phyloP scores from a whole-genome alignment of 2,888 invertebrate species.

The Deilephila porcellus region DNA sequence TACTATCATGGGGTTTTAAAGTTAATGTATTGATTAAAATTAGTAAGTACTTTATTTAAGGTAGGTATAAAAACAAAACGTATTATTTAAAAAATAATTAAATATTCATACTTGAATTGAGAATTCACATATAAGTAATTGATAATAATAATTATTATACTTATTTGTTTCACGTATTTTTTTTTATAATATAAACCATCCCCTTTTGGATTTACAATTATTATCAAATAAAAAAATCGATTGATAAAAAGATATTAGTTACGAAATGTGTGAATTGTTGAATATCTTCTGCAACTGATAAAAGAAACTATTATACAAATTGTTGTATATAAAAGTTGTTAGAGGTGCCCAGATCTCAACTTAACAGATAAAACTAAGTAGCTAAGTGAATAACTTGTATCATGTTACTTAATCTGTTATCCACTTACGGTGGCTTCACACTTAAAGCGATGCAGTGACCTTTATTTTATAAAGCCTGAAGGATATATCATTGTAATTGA shows the following conservation, averaged over 20 bases:
- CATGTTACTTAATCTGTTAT: slow-evolving; percentile 41
- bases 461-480: neutral
- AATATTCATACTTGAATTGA: too few species aligned
- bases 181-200: too few species aligned
- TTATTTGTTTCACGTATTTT: too few species aligned
- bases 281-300: neutral
- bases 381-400: slow-evolving; percentile 36
- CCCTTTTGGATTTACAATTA: neutral
- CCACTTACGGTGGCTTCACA: slow-evolving; percentile 12
- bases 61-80: too few species aligned
- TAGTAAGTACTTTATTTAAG: too few species aligned
- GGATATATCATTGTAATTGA: neutral
- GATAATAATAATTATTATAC: too few species aligned
- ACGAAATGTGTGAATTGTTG: neutral
- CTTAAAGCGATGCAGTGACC: slow-evolving; percentile 24
- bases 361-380: slow-evolving; percentile 43
- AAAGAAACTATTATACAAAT: slow-evolving; percentile 36
- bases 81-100: neutral
- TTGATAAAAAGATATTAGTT: neutral
- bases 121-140: too few species aligned
- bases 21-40: neutral
- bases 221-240: too few species aligned
- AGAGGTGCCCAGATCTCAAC: slow-evolving; percentile 32
- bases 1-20: neutral
- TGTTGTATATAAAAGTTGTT: slow-evolving; percentile 31